Evolutionary conservation across 2,113 vertebrate genomes (phyloP).

Genomic region (Noturus placidus): DNA sequence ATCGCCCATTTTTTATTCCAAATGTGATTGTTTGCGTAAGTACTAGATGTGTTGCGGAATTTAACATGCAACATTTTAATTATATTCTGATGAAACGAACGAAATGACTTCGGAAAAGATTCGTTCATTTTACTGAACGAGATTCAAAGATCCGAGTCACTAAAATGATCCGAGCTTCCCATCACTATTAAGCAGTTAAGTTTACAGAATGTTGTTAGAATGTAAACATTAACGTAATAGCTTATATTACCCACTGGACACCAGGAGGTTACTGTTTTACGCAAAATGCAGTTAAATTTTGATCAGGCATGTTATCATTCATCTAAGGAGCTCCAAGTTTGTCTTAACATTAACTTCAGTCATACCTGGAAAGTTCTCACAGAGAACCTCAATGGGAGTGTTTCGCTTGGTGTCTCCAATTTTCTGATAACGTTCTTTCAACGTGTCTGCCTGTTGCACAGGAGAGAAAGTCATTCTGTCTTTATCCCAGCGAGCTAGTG

Average conservation of each 20-base stretch:
- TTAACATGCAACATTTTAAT: too few relatives aligned
- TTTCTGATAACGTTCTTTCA: constrained; percentile 99
- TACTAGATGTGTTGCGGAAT: too few relatives aligned
- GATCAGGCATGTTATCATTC: not conserved
- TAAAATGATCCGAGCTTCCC: too few relatives aligned
- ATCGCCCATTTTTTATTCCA: too few relatives aligned
- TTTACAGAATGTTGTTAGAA: not conserved
- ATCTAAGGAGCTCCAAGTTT: not conserved
- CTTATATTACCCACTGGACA: not conserved
- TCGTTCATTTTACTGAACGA: too few relatives aligned
- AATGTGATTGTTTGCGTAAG: too few relatives aligned
- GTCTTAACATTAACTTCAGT: not conserved
- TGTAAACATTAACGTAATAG: not conserved
- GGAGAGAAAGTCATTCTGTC: constrained; percentile 40
- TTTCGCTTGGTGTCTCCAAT: constrained; percentile 99
- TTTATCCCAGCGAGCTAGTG: not conserved
- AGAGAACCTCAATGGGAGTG: constrained; percentile 97
- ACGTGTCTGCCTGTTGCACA: constrained; percentile 86
- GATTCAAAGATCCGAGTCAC: too few relatives aligned
- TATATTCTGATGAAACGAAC: too few relatives aligned
- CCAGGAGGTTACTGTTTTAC: not conserved
- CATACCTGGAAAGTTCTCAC: constrained; percentile 98
- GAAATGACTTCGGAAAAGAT: too few relatives aligned
- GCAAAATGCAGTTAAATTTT: not conserved
- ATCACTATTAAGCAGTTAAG: not conserved